Base-by-base conservation (phyloP, 2,797 vertebrate species). In the Microctenopoma stevenorrisi region DNA sequence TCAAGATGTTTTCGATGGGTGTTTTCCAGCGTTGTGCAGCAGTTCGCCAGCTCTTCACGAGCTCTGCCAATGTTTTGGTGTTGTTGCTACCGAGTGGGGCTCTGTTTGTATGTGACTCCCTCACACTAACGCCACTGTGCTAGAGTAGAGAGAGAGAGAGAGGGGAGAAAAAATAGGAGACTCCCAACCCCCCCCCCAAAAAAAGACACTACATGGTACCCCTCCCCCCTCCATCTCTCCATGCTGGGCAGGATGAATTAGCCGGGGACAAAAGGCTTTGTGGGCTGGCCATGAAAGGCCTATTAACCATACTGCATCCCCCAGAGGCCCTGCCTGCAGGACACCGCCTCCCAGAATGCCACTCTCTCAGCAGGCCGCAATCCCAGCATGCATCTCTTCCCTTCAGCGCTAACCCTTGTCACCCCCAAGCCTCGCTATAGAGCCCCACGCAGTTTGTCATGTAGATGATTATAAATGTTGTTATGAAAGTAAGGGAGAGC, bases 251-350 rank as follows among this genome's bases (percentile, higher is more conserved):
- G 72, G 88, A 82, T 94, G 89, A 94, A 94, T 95, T 96, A 96
- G 92, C 76, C 78, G 33, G 26, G 93, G 91, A 90, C 92, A 94
- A 95, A 96, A 91, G 94, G 89, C 91, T 94, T 95, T 94, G 94
- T 96, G 92, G 94, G 87, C 67, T 51, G 86, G 93, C 91, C 93
- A 90, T 92, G 94, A 95, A 95, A 96, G 95, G 93, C 85, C 94
- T 94, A 95, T 94, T 94, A 96, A 95, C 95, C 93, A 84, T 94
- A 94, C 94, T 95, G 95, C 67, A 82, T 91, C 94, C 94, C 92
- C 94, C 94, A 94, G 95, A 95, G 96, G 95, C 94, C 91, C 92
- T 88, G 94, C 93, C 95, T 85, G 92, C 93, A 92, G 95, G 92
- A 93, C 92, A 92, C 88, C 75, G 87, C 91, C 91, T 93, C 93